A percentile compares a stretch with the other conserved stretches of the same genome.
Conservation (phyloP, 35 echinoderm and acorn worm genomes). For the Strongylocentrotus purpuratus region DNA sequence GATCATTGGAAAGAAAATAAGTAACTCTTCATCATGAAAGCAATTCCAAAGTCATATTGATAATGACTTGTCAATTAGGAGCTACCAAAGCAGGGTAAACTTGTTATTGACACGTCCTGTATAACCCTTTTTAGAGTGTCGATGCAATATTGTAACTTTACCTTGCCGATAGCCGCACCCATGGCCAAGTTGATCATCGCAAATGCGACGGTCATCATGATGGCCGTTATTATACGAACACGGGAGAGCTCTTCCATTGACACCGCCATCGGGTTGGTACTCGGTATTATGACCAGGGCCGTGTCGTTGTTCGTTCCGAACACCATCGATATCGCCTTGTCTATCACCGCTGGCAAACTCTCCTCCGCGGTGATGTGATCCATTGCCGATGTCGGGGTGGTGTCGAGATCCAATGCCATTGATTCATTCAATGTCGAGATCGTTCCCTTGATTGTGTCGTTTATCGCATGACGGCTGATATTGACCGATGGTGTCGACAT, state of each 20-base stretch:
- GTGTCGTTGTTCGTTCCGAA: not conserved
- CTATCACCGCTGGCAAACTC: not conserved
- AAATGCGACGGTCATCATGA: conserved; percentile 33
- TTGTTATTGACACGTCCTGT: too few species aligned
- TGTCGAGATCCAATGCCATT: not conserved
- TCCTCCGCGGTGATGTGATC: not conserved
- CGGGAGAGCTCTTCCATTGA: not conserved
- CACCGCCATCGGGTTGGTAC: not conserved
- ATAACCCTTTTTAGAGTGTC: too few species aligned
- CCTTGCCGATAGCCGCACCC: conserved; percentile 28
- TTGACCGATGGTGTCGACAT: not conserved
- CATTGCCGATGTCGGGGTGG: not conserved
- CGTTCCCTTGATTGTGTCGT: not conserved
- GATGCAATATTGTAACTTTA: not conserved
- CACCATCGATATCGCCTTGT: not conserved
- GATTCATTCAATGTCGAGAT: not conserved
- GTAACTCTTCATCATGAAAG: too few species aligned
- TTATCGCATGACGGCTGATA: not conserved
- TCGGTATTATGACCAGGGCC: not conserved
- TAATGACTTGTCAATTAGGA: too few species aligned
- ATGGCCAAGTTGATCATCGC: conserved; percentile 37
- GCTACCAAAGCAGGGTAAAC: too few species aligned
- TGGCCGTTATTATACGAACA: not conserved
- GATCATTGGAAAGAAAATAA: too few species aligned
- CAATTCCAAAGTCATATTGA: too few species aligned